These are phyloP conservation scores for Nemapogon koenigi DNA, from an alignment of 2,888 invertebrate genomes.

Conservation along the genomic window DNA sequence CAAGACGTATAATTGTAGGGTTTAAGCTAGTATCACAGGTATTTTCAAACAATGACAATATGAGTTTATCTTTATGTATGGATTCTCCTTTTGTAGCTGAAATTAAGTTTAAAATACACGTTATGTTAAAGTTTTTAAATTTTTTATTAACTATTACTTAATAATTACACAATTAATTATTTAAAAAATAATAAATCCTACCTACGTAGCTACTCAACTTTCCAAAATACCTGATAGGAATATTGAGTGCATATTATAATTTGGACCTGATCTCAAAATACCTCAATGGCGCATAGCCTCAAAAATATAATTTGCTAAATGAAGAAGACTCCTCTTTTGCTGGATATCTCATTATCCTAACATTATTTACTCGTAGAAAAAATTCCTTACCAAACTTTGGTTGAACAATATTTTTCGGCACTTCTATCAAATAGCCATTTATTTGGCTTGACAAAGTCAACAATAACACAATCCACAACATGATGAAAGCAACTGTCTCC, in stretches of 20 bases:
- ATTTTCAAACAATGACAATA: conserved; percentile 47
- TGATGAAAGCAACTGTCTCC: not conserved
- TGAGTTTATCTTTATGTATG: conserved; percentile 38
- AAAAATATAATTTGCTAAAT: too few species aligned
- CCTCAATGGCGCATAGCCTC: too few species aligned
- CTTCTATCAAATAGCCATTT: conserved; percentile 1
- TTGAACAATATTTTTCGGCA: conserved; percentile 2
- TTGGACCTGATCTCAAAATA: too few species aligned
- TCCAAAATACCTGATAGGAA: too few species aligned
- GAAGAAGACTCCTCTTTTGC: too few species aligned
- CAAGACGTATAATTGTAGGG: conserved; percentile 25
- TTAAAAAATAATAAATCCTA: too few species aligned
- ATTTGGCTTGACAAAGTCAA: not conserved
- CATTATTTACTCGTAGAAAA: too few species aligned
- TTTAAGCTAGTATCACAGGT: conserved; percentile 42
- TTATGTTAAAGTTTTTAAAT: too few species aligned
- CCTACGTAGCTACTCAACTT: not conserved
- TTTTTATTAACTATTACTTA: conserved; percentile 1
- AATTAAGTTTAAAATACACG: conserved; percentile 16
- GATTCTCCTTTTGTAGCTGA: conserved; percentile 35
- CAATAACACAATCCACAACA: not conserved
- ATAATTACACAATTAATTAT: not conserved
- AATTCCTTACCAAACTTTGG: conserved; percentile 2
- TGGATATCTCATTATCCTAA: too few species aligned
- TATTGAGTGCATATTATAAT: too few species aligned